These are phyloP conservation scores for Tursiops truncatus DNA, from an alignment of 2,113 vertebrate species.

Conservation along the genomic window DNA sequence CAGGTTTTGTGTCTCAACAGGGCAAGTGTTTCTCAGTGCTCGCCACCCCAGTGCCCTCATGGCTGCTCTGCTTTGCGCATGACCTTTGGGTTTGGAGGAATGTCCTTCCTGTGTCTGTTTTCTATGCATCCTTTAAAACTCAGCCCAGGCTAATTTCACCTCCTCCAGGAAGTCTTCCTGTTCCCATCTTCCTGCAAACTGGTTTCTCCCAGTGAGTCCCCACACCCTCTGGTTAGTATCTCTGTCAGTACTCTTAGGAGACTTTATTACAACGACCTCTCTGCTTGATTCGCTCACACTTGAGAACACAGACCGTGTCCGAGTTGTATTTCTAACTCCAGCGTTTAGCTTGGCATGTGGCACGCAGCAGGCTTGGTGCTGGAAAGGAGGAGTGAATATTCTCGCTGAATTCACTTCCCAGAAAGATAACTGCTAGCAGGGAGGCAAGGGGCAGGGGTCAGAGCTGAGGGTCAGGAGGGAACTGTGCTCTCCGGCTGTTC, in stretches of 20 bases:
- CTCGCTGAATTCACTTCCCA: neutral
- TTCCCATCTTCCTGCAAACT: neutral
- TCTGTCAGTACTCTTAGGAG: neutral
- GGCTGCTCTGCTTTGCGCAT: neutral
- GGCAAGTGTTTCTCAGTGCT: neutral
- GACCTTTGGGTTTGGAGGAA: neutral
- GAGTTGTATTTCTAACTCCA: neutral
- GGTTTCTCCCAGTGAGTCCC: neutral
- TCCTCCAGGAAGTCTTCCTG: neutral
- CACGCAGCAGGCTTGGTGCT: neutral
- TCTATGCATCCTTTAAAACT: neutral
- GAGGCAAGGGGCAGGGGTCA: neutral
- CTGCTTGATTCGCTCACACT: no score
- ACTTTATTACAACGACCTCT: neutral
- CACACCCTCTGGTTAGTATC: rapidly evolving
- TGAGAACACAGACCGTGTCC: neutral
- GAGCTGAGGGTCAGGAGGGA: no score
- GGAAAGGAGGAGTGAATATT: neutral
- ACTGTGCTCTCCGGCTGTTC: neutral
- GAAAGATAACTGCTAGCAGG: rapidly evolving
- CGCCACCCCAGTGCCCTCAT: rapidly evolving
- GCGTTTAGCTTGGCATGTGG: neutral
- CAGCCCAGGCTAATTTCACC: neutral
- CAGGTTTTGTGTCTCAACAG: neutral
- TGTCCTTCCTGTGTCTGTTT: neutral